Conservation (phyloP, 2,888 invertebrate genomes). For the Pristionchus arcanus region DNA sequence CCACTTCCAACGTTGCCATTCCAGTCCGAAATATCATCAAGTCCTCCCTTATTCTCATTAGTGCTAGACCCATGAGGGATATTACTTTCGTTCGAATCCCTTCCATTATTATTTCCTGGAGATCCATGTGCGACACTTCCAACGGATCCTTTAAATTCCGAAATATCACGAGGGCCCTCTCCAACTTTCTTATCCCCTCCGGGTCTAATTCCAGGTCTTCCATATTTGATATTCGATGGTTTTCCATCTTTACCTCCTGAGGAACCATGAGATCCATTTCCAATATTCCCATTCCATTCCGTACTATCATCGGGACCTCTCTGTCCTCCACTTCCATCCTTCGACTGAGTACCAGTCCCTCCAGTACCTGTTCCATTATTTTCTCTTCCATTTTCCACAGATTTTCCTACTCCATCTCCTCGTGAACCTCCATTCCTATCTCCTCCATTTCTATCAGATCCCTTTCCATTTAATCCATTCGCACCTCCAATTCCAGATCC, state of each 20-base stretch:
- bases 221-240: too few species aligned
- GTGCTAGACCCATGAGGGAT: background rate
- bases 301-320: background rate
- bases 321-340: slow-evolving; percentile 5
- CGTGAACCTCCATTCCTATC: background rate
- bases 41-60: background rate
- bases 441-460: slow-evolving; percentile 2
- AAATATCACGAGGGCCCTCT: too few species aligned
- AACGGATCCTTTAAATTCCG: too few species aligned
- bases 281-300: background rate
- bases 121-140: too few species aligned
- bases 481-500: slow-evolving; percentile 12
- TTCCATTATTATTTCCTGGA: background rate
- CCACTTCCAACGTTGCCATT: background rate
- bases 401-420: slow-evolving; percentile 1
- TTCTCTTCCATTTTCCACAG: background rate
- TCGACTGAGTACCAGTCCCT: background rate
- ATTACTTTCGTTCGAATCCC: background rate
- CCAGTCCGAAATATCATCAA: background rate
- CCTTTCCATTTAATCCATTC: background rate
- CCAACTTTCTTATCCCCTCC: background rate
- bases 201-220: too few species aligned
- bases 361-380: background rate
- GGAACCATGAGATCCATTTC: background rate
- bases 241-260: background rate